phyloP scores from a whole-genome alignment of 2,888 invertebrate species.

The Nebria brevicollis region DNA sequence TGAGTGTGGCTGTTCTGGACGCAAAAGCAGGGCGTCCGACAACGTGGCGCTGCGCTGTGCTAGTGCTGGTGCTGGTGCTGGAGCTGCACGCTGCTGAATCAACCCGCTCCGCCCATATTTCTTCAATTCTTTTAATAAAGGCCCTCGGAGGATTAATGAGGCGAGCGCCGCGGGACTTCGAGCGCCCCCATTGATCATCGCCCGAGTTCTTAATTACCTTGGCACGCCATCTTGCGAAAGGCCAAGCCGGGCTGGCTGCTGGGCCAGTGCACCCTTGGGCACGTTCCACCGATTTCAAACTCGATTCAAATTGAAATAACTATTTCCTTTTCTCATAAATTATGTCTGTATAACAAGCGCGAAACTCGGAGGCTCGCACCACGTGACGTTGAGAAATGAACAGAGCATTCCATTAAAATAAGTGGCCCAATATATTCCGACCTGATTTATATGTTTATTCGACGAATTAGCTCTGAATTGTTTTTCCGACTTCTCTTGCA shows the following conservation, averaged over 20 bases:
- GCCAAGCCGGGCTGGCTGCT: constrained; percentile 47
- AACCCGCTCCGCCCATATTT: constrained; percentile 64
- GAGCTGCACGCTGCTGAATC: constrained; percentile 41
- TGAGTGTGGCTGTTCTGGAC: constrained; percentile 9
- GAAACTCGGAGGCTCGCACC: constrained; percentile 54
- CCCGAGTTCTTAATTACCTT: constrained; percentile 60
- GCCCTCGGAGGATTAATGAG: constrained; percentile 62
- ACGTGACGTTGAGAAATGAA: constrained; percentile 60
- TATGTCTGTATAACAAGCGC: constrained; percentile 60
- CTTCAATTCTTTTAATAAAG: constrained; percentile 67
- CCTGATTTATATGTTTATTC: constrained; percentile 62
- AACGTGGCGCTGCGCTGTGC: background rate
- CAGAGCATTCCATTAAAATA: constrained; percentile 62
- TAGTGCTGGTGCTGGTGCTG: constrained; percentile 10
- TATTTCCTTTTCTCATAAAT: constrained; percentile 62
- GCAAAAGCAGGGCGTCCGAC: no score
- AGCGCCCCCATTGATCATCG: constrained; percentile 60
- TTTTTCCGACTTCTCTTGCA: constrained; percentile 47
- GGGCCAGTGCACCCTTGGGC: constrained; percentile 55
- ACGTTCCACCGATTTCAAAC: constrained; percentile 58
- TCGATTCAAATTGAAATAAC: constrained; percentile 61
- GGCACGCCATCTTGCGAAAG: constrained; percentile 52
- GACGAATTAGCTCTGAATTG: constrained; percentile 56
- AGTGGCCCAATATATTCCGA: constrained; percentile 60
- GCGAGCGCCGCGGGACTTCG: constrained; percentile 55